Evolutionary conservation across 1,140 invertebrate species (phyloP), one percentile per base, ranked within the genome.

Genomic region (Meloidogyne hapla): DNA sequence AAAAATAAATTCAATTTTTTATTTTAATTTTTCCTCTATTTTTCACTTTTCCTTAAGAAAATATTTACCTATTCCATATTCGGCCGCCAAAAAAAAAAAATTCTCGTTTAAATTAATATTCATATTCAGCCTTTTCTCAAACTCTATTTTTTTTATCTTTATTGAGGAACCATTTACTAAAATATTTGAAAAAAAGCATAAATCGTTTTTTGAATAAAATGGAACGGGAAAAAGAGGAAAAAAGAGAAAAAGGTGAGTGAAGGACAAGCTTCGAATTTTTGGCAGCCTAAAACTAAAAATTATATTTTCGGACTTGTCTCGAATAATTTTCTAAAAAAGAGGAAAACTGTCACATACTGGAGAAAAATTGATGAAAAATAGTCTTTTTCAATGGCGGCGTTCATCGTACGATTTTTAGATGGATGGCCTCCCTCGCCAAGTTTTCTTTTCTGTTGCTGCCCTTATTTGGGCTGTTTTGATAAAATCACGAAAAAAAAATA

Each of bases 81-180:
- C 15, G 45, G 45, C 18, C 48, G 48, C 48, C 48, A 56, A 56
- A 56, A n/a, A 18, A 18, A 48, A 15, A 18, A 18, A 56, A 56
- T 56, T 56, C 48, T 56, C 48, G 48, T 56, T 56, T n/a, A 56
- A 56, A 56, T 56, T 56, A 56, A 56, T n/a, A 56, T 56, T n/a
- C 48, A 56, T 56, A 56, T 21, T n/a, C 48, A 56, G 48, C 48
- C 48, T 56, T 56, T 56, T 56, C 48, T 56, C 48, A 56, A 56
- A 56, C 48, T 56, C 48, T 15, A 56, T 56, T 56, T 56, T 56
- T 56, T 56, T n/a, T 56, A 6, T n/a, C 12, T 56, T 48, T 48
- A 48, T 48, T 48, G 45, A 56, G n/a, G n/a, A 56, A 56, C 5
- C 18, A 56, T 56, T 56, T 56, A 56, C 3, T 5, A 33, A 2